Conservation (phyloP, 1,140 invertebrate species). For the Sitodiplosis mosellana region DNA sequence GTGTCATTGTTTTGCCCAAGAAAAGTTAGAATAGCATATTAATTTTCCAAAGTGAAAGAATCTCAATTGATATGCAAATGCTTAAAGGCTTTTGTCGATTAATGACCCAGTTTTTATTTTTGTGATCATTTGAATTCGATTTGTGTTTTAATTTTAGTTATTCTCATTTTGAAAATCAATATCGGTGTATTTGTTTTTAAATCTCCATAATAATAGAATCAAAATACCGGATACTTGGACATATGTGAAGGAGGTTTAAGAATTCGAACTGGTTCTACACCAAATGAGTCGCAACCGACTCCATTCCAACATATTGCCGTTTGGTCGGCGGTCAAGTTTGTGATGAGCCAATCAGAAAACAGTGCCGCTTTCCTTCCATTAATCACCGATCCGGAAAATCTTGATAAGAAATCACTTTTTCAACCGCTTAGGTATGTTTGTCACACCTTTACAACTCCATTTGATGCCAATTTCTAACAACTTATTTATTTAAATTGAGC, state of each 20-base stretch:
- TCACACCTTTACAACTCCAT: neutral
- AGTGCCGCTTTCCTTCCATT: conserved; percentile 59
- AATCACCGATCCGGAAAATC: conserved; percentile 65
- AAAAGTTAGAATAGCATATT: too few relatives aligned
- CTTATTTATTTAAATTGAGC: too few relatives aligned
- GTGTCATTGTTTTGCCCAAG: too few relatives aligned
- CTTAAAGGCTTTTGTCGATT: too few relatives aligned
- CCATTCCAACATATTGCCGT: conserved; percentile 78
- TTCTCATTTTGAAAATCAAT: neutral
- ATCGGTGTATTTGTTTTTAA: neutral
- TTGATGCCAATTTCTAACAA: too few relatives aligned
- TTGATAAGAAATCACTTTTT: conserved; percentile 50
- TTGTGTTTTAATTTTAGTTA: too few relatives aligned
- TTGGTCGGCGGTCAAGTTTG: conserved; percentile 72
- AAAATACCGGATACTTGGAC: conserved; percentile 35
- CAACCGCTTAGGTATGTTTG: conserved; percentile 21
- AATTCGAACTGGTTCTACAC: conserved; percentile 21
- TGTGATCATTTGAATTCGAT: too few relatives aligned
- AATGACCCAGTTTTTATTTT: too few relatives aligned
- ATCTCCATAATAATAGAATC: conserved; percentile 8
- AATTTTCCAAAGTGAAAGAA: too few relatives aligned
- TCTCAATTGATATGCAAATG: too few relatives aligned
- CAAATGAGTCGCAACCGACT: conserved; percentile 34
- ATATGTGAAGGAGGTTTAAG: conserved; percentile 48
- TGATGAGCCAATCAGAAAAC: conserved; percentile 33